Conservation (phyloP, 1,140 invertebrate species). For the Chlorops oryzae region DNA sequence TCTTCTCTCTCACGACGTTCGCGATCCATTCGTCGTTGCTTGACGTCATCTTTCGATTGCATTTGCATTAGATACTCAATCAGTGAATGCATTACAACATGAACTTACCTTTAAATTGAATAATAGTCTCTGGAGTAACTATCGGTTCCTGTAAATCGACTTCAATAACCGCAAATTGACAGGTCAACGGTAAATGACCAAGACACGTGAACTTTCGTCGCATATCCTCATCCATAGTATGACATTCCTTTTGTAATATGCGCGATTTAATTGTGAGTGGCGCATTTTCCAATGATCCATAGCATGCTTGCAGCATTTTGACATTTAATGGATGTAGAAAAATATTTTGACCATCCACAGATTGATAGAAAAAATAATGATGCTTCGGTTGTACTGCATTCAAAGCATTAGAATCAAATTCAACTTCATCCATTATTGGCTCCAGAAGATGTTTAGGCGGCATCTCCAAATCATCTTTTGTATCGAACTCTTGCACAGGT, state of each 20-base stretch:
- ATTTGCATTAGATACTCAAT: not conserved
- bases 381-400: no score
- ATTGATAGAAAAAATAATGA: slow-evolving; percentile 87
- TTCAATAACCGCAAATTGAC: slow-evolving; percentile 85
- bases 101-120: slow-evolving; percentile 59
- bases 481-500: no score
- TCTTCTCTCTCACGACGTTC: slow-evolving; percentile 63
- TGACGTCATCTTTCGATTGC: slow-evolving; percentile 57
- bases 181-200: slow-evolving; percentile 82
- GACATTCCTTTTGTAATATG: slow-evolving; percentile 77
- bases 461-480: no score
- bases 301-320: slow-evolving; percentile 80
- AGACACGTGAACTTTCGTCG: slow-evolving; percentile 73
- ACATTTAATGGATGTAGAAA: slow-evolving; percentile 89
- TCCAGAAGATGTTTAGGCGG: no score
- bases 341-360: slow-evolving; percentile 83
- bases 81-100: slow-evolving; percentile 11
- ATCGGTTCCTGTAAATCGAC: slow-evolving; percentile 68
- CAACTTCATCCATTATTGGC: no score
- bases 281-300: slow-evolving; percentile 72
- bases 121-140: slow-evolving; percentile 61
- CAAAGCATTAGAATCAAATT: no score
- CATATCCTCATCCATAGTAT: slow-evolving; percentile 76
- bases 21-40: slow-evolving; percentile 57
- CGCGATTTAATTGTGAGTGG: slow-evolving; percentile 66